Percentiles rank a stretch among this genome's conserved stretches.
Conservation (phyloP, 1,140 invertebrate species). For the Drosophila sp. region DNA sequence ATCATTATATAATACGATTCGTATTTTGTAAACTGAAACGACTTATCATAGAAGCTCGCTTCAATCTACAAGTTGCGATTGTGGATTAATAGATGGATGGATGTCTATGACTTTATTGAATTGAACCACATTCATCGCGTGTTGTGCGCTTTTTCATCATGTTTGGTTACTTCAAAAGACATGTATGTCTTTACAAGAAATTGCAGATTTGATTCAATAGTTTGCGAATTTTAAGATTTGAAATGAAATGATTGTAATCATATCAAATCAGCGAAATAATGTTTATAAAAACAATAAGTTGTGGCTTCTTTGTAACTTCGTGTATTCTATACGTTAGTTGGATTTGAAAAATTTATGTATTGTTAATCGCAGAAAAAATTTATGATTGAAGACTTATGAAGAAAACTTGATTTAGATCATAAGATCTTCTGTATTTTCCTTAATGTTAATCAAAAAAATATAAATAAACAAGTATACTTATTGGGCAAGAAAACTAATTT, state of each 20-base stretch:
- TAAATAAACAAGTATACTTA: background rate
- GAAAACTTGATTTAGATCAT: background rate
- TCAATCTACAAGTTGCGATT: slow-evolving; percentile 1
- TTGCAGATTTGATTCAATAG: background rate
- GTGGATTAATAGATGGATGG: background rate
- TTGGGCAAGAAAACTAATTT: background rate
- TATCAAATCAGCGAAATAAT: background rate
- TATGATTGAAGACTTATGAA: background rate
- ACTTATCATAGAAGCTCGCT: background rate
- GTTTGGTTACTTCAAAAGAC: background rate
- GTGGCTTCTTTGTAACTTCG: background rate
- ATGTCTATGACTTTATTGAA: slow-evolving; percentile 5
- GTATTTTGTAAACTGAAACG: background rate
- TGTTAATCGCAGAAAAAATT: background rate
- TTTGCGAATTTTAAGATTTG: background rate
- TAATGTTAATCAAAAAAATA: slow-evolving; percentile 1
- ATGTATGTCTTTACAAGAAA: slow-evolving; percentile 4
- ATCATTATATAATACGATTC: slow-evolving; percentile 13
- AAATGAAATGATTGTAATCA: background rate
- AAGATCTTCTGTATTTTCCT: background rate
- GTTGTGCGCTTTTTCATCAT: slow-evolving; percentile 1
- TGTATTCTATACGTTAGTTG: background rate
- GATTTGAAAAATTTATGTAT: slow-evolving; percentile 1
- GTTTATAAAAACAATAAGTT: background rate
- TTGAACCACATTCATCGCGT: background rate